Evolutionary conservation across 2,797 vertebrate genomes (phyloP).

Genomic region (Lepilemur septentrionalis): DNA sequence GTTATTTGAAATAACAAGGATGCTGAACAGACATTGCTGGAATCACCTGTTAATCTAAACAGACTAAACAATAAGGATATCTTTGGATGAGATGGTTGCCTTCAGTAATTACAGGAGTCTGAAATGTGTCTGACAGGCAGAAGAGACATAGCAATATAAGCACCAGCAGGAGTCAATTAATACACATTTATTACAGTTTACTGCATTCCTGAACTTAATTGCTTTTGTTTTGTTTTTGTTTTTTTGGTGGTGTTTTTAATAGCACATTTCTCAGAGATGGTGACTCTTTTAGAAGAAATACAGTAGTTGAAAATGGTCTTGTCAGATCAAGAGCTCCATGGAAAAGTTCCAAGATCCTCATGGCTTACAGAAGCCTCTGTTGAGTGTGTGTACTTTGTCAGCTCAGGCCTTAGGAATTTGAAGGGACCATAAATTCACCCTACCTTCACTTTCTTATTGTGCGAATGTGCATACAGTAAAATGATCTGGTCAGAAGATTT

Average conservation of each 20-base stretch:
- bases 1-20: slow-evolving; percentile 21
- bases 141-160: slow-evolving; percentile 46
- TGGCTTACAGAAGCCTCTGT: neutral
- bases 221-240: slow-evolving; percentile 54
- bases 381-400: neutral
- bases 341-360: neutral
- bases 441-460: neutral
- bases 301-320: neutral
- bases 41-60: slow-evolving; percentile 44
- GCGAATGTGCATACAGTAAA: neutral
- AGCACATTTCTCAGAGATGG: slow-evolving; percentile 49
- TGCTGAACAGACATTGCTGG: slow-evolving; percentile 19
- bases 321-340: neutral
- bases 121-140: slow-evolving; percentile 5
- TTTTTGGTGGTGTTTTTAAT: slow-evolving; percentile 30
- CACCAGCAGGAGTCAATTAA: slow-evolving; percentile 54
- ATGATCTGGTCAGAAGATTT: neutral
- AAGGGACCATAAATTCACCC: neutral
- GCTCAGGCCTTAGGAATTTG: neutral
- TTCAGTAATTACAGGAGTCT: slow-evolving; percentile 59
- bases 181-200: slow-evolving; percentile 66
- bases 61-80: slow-evolving; percentile 37
- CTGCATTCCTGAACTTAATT: slow-evolving; percentile 58
- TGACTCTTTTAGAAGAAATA: slow-evolving; percentile 8
- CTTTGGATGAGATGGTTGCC: slow-evolving; percentile 35